Conservation (phyloP, 1,140 invertebrate species). For the Hyphantria cunea region DNA sequence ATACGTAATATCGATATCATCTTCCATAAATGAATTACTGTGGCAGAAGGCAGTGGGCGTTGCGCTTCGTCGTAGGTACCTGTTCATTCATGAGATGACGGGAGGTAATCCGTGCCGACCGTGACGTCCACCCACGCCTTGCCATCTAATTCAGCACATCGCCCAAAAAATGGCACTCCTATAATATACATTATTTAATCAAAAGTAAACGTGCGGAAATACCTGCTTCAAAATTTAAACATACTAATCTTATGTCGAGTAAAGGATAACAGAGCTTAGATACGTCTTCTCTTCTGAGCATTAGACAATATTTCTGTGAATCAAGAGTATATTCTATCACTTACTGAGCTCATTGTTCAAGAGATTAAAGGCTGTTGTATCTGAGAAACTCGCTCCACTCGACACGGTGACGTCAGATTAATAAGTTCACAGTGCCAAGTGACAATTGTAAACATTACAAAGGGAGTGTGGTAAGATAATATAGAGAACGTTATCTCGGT, state of each 20-base stretch:
- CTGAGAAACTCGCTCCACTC: slow-evolving; percentile 32
- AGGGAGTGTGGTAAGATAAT: slow-evolving; percentile 25
- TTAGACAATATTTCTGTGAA: slow-evolving; percentile 34
- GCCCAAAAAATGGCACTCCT: slow-evolving; percentile 14
- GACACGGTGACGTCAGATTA: slow-evolving; percentile 33
- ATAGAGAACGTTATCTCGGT: slow-evolving; percentile 2
- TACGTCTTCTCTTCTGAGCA: not conserved
- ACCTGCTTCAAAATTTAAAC: not conserved
- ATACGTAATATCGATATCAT: slow-evolving; percentile 31
- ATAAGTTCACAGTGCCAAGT: slow-evolving; percentile 34
- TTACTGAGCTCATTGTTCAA: slow-evolving; percentile 38
- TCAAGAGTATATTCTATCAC: slow-evolving; percentile 31
- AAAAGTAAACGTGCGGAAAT: not conserved
- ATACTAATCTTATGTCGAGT: not conserved
- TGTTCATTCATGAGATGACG: slow-evolving; percentile 54
- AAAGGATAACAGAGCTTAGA: not conserved
- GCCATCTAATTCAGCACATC: slow-evolving; percentile 1
- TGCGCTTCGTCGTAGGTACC: no score
- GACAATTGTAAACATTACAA: slow-evolving; percentile 38
- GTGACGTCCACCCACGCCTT: slow-evolving; percentile 40
- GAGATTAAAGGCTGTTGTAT: slow-evolving; percentile 39
- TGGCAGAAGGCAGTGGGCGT: slow-evolving; percentile 45
- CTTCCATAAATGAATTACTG: slow-evolving; percentile 48
- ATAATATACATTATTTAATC: slow-evolving; percentile 7
- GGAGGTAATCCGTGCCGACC: slow-evolving; percentile 24